These are phyloP conservation scores for Sparus aurata DNA, from an alignment of 2,797 vertebrate genomes.

Conservation along the genomic window DNA sequence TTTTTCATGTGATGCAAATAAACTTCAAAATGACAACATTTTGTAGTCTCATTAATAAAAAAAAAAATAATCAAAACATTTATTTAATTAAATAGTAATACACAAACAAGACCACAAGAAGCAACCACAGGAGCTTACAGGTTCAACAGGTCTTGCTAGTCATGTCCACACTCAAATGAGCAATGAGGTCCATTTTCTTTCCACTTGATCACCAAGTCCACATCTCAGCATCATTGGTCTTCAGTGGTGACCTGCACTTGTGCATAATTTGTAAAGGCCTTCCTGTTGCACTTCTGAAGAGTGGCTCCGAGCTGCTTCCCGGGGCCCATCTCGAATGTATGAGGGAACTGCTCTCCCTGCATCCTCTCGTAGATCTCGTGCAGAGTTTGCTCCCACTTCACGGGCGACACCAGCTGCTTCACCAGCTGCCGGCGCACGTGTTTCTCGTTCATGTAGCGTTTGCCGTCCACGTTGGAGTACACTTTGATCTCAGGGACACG, in stretches of 20 bases:
- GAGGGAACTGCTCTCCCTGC: slow-evolving; percentile 89
- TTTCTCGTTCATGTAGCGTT: slow-evolving; percentile 87
- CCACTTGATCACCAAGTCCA: neutral
- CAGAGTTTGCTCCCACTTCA: slow-evolving; percentile 96
- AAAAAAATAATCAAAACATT: slow-evolving; percentile 19
- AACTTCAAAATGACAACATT: slow-evolving; percentile 45
- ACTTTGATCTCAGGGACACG: slow-evolving; percentile 89
- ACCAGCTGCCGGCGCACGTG: slow-evolving; percentile 87
- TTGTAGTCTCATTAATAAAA: slow-evolving; percentile 43
- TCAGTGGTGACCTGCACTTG: slow-evolving; percentile 80
- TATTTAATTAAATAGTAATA: slow-evolving; percentile 42
- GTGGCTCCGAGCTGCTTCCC: slow-evolving; percentile 91
- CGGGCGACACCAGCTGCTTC: slow-evolving; percentile 92
- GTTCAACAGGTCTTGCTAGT: slow-evolving; percentile 2
- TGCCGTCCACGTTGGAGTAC: slow-evolving; percentile 91
- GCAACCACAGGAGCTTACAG: slow-evolving; percentile 34
- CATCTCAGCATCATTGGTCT: slow-evolving; percentile 28
- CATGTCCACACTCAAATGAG: neutral
- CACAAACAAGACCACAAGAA: slow-evolving; percentile 24
- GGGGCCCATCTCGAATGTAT: slow-evolving; percentile 93
- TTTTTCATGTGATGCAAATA: slow-evolving; percentile 74
- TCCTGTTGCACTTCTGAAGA: slow-evolving; percentile 92
- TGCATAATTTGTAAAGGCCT: slow-evolving; percentile 89
- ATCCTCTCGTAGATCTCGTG: slow-evolving; percentile 90
- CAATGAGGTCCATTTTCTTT: neutral